Percentiles rank a stretch among this genome's conserved stretches.
Conservation (phyloP, 2,888 invertebrate species). For the Pecten maximus region DNA sequence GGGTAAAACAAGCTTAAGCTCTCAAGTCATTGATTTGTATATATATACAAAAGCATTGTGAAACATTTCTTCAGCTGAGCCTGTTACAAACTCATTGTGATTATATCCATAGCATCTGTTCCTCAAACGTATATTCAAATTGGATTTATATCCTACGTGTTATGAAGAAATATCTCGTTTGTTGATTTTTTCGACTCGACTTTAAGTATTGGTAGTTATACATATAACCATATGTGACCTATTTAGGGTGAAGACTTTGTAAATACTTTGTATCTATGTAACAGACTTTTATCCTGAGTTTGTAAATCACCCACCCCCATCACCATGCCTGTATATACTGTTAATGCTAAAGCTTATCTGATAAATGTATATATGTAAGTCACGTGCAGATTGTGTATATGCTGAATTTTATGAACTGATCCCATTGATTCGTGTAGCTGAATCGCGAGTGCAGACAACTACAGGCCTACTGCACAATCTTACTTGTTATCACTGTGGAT, state of each 20-base stretch:
- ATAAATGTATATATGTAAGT: neutral
- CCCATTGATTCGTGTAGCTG: neutral
- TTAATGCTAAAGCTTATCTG: neutral
- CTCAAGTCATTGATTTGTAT: neutral
- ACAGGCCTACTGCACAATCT: neutral
- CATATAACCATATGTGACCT: constrained; percentile 5
- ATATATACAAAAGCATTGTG: neutral
- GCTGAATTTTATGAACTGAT: neutral
- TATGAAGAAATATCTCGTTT: constrained; percentile 9
- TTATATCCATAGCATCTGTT: neutral
- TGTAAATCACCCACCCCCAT: neutral
- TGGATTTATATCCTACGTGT: neutral
- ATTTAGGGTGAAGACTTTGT: neutral
- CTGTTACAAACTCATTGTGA: neutral
- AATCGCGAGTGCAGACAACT: neutral
- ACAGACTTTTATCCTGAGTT: neutral
- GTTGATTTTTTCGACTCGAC: neutral
- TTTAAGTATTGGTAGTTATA: neutral
- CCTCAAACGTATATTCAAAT: neutral
- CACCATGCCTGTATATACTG: neutral
- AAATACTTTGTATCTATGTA: constrained; percentile 3
- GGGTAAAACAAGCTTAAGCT: neutral
- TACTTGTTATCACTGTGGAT: neutral
- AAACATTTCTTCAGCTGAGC: neutral
- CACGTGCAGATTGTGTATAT: neutral